Conservation (phyloP, 2,888 invertebrate species). For the Lissocephala sabroskyi region DNA sequence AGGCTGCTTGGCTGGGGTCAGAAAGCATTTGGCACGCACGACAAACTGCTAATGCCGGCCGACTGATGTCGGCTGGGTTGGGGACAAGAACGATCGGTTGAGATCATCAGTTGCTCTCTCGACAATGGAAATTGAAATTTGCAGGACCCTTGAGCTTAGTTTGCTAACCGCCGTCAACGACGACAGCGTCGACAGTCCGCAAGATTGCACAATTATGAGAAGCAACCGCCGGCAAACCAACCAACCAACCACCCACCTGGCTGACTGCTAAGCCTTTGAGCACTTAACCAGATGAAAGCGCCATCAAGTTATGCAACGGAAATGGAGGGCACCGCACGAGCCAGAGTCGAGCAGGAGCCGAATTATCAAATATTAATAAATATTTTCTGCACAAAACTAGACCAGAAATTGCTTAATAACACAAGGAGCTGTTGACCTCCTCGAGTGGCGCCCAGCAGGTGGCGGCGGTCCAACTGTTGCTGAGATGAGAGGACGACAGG, state of each 20-base stretch:
- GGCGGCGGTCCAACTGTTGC: constrained; percentile 19
- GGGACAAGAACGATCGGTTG: no score
- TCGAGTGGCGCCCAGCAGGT: constrained; percentile 33
- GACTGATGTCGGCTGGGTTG: no score
- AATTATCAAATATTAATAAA: constrained; percentile 59
- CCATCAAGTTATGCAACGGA: constrained; percentile 54
- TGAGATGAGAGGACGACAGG: not conserved
- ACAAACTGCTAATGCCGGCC: constrained; percentile 61
- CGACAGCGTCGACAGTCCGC: constrained; percentile 45
- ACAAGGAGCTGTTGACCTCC: not conserved
- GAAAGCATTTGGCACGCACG: constrained; percentile 53
- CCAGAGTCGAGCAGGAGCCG: constrained; percentile 4
- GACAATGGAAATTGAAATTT: no score
- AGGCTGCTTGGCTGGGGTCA: constrained; percentile 20
- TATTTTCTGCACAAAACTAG: constrained; percentile 48
- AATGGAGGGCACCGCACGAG: constrained; percentile 6
- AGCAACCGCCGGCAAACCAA: constrained; percentile 27
- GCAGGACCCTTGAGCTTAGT: no score
- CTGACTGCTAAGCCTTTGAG: constrained; percentile 60
- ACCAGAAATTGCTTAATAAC: constrained; percentile 32
- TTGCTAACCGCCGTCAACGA: constrained; percentile 42
- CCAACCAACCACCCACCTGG: constrained; percentile 3
- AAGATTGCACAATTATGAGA: constrained; percentile 53
- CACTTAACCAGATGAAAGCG: constrained; percentile 57
- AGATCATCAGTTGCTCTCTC: no score